Evolutionary conservation across 2,888 invertebrate species (phyloP).

Genomic region (Caenorhabditis sp.): DNA sequence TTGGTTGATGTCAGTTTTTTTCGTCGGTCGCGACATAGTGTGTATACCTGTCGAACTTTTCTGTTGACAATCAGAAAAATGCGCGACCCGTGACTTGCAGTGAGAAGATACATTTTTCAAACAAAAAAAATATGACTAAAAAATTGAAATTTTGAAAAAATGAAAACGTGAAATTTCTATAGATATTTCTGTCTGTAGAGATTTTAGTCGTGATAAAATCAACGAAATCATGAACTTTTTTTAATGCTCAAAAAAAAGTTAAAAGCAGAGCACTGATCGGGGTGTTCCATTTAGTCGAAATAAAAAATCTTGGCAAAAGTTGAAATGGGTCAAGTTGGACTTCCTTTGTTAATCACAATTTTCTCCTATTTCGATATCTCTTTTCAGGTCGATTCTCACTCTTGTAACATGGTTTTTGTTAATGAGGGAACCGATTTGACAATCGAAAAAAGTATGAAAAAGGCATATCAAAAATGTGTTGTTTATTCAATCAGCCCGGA

Average conservation of each 20-base stretch:
- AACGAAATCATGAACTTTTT: no score
- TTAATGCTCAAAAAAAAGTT: no score
- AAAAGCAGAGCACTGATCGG: no score
- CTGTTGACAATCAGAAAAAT: no score
- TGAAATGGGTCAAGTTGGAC: no score
- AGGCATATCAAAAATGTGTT: slow-evolving; percentile 26
- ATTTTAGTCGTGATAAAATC: neutral
- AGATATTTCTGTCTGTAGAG: neutral
- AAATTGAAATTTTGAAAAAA: neutral
- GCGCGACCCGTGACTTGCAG: no score
- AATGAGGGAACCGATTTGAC: slow-evolving; percentile 14
- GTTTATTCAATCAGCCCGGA: slow-evolving; percentile 30
- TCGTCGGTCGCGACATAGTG: no score
- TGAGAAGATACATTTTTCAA: no score
- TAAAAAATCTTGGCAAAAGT: no score
- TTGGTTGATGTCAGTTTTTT: slow-evolving; percentile 27
- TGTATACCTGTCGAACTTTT: no score
- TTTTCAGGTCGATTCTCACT: slow-evolving; percentile 26
- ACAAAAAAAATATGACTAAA: neutral
- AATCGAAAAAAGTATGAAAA: slow-evolving; percentile 27
- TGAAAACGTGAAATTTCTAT: neutral
- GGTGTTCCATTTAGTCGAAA: no score
- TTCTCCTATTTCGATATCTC: neutral
- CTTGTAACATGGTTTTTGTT: slow-evolving; percentile 35
- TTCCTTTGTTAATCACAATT: no score